Percentiles rank a stretch among this genome's conserved stretches.
phyloP scores from a whole-genome alignment of 2,888 invertebrate genomes.

The Spialia ferax region DNA sequence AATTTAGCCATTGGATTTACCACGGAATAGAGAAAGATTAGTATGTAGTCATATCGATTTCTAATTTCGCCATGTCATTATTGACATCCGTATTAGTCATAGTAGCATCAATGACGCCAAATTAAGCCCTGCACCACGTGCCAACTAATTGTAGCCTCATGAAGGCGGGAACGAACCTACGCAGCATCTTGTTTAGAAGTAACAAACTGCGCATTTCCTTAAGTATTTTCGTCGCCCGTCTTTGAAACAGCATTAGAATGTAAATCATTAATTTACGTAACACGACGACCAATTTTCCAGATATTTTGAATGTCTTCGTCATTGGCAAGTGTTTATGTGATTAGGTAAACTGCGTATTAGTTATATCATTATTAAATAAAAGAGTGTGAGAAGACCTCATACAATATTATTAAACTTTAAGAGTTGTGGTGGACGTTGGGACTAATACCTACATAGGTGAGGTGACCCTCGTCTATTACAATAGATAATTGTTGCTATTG shows the following conservation, averaged over 20 bases:
- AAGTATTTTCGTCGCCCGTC: constrained; percentile 56
- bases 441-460: no score
- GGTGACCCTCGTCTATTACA: no score
- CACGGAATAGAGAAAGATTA: neutral
- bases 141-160: constrained; percentile 62
- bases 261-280: constrained; percentile 68
- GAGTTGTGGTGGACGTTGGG: no score
- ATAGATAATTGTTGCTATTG: neutral
- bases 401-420: no score
- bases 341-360: neutral
- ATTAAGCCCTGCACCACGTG: constrained; percentile 62
- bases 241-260: constrained; percentile 49
- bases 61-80: constrained; percentile 54
- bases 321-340: constrained; percentile 61
- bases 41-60: neutral
- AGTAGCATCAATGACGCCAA: constrained; percentile 52
- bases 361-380: neutral
- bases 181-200: constrained; percentile 55
- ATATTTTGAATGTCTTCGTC: constrained; percentile 77
- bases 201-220: constrained; percentile 75
- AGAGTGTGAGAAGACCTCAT: no score
- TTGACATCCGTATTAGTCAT: constrained; percentile 52
- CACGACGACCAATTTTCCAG: constrained; percentile 61
- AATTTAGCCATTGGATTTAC: neutral
- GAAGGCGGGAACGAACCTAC: constrained; percentile 49